Evolutionary conservation across 2,888 invertebrate species (phyloP), one percentile per base, ranked within the genome.

Genomic region (Amphipoea oculea): DNA sequence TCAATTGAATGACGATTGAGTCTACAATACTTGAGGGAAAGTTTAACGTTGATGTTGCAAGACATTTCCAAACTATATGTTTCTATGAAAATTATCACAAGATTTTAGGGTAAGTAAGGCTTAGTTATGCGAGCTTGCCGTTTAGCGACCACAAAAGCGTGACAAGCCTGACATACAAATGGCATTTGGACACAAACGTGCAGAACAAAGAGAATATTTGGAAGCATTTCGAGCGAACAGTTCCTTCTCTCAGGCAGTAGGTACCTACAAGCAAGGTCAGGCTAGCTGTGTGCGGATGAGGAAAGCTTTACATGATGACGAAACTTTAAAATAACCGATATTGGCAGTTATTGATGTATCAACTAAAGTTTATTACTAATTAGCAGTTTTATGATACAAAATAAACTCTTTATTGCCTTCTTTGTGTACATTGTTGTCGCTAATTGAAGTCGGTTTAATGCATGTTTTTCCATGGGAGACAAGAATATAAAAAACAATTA

Each of bases 161-260:
- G 94, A 94, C 94, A 93, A 86, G 91, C 82, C 90, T 93, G 93
- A 92, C 94, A 93, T 93, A 93, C 93, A 93, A 93, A 91, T 94
- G 94, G 91, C 93, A 95, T 95, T 95, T 94, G 90, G 92, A 91
- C 89, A 91, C 90, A 92, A 93, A 93, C 91, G 90, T 89, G 81
- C 83, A 82, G 88, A 93, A 94, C 94, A 94, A 94, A 95, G 94
- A 93, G 89, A 92, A 93, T 93, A 93, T 92, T 92, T 91, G 89
- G 89, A 92, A 90, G 91, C 87, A 90, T 94, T 93, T 93, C 83
- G 86, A 91, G 86, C 88, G 84, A 86, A 87, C 88, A 91, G 91
- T 92, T 93, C 92, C 92, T 92, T 93, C 91, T 92, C 90, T 90
- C 86, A 85, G 84, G 84, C 80, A 83, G 85, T 60, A 60, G 9